Conservation (phyloP, 2,113 vertebrate species). For the Alces alces region DNA sequence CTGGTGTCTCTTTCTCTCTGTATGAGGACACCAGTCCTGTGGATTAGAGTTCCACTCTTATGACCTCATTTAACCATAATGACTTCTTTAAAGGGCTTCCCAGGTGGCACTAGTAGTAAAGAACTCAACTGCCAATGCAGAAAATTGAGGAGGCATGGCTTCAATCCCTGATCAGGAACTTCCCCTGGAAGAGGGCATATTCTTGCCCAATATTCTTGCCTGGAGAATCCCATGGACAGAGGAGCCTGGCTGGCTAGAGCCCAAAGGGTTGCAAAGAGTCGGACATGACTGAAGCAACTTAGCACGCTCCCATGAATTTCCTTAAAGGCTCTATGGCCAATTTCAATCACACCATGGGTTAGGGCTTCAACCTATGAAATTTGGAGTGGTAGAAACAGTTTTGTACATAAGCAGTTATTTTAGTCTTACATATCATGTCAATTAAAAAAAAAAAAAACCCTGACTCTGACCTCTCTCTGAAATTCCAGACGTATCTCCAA, state of each 20-base stretch:
- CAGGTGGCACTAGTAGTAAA: background rate
- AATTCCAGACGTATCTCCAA: background rate
- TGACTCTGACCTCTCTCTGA: background rate
- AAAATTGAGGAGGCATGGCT: background rate
- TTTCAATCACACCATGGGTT: background rate
- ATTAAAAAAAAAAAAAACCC: background rate
- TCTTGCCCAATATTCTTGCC: background rate
- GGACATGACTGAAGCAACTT: background rate
- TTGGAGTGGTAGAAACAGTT: background rate
- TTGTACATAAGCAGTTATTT: background rate
- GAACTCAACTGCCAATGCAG: background rate
- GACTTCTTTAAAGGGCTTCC: background rate
- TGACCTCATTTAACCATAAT: background rate
- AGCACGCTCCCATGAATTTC: background rate
- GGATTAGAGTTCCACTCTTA: background rate
- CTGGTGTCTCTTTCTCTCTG: background rate
- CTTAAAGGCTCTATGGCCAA: background rate
- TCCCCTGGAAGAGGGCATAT: background rate
- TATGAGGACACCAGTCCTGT: background rate
- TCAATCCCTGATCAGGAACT: background rate
- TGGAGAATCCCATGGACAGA: background rate
- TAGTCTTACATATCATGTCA: background rate
- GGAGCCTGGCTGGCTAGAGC: background rate
- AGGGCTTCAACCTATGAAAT: background rate
- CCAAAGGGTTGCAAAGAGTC: background rate